Evolutionary conservation across 2,888 invertebrate genomes (phyloP).

Genomic region (Xestia xanthographa): DNA sequence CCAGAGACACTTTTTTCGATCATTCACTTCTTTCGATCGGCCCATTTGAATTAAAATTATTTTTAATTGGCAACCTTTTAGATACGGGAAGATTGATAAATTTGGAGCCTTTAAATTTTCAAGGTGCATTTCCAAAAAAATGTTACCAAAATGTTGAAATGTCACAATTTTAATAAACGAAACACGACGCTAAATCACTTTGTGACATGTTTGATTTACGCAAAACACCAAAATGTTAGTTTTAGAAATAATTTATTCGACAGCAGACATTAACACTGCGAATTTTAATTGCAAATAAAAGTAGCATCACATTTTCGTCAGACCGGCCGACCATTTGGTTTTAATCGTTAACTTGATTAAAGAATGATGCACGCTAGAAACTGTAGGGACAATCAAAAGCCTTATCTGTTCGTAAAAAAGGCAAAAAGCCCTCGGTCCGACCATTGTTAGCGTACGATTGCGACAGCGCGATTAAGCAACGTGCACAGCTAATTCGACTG

Average conservation of each 20-base stretch:
- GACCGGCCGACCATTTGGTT: slow-evolving; percentile 52
- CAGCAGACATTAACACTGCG: slow-evolving; percentile 42
- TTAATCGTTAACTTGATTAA: slow-evolving; percentile 70
- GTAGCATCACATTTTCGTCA: slow-evolving; percentile 30
- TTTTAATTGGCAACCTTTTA: slow-evolving; percentile 58
- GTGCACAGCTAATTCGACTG: slow-evolving; percentile 81
- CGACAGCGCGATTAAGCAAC: slow-evolving; percentile 81
- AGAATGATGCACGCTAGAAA: slow-evolving; percentile 78
- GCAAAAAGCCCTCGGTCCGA: slow-evolving; percentile 75
- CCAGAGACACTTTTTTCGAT: no score
- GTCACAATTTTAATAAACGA: slow-evolving; percentile 36
- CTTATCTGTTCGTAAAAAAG: slow-evolving; percentile 79
- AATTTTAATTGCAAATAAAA: slow-evolving; percentile 56
- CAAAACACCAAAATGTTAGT: slow-evolving; percentile 47
- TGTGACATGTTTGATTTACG: slow-evolving; percentile 53
- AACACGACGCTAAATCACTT: slow-evolving; percentile 40
- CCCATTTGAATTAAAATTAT: slow-evolving; percentile 48
- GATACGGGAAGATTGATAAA: slow-evolving; percentile 33
- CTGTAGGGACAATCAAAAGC: slow-evolving; percentile 77
- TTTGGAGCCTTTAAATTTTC: background rate
- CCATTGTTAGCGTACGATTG: slow-evolving; percentile 83
- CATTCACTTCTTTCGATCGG: slow-evolving; percentile 36
- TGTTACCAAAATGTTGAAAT: slow-evolving; percentile 5
- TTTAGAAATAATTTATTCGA: slow-evolving; percentile 57
- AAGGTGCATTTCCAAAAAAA: slow-evolving; percentile 32